Evolutionary conservation across 2,888 invertebrate species (phyloP).

Genomic region (Tinea pellionella): DNA sequence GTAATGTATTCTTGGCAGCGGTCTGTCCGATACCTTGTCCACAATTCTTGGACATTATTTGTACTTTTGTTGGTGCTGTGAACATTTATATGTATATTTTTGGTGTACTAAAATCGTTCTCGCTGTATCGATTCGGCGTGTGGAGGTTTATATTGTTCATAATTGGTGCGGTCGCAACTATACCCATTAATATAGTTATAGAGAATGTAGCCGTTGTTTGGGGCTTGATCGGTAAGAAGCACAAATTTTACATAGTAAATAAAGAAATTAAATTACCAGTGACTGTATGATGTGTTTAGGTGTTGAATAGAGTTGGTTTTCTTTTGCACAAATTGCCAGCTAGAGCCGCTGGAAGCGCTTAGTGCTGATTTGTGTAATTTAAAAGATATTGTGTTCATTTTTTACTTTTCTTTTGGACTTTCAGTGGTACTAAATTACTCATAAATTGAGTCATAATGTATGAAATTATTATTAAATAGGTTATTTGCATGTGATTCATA

Average conservation of each 20-base stretch:
- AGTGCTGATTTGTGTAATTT: neutral
- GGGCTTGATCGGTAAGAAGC: slow-evolving; percentile 94
- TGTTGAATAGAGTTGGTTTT: neutral
- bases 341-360: neutral
- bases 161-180: slow-evolving; percentile 87
- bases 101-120: slow-evolving; percentile 96
- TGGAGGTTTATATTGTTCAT: slow-evolving; percentile 83
- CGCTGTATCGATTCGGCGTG: slow-evolving; percentile 86
- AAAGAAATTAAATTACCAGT: slow-evolving; percentile 84
- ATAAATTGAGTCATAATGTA: neutral
- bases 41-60: slow-evolving; percentile 83
- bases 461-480: too few species aligned
- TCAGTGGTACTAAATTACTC: neutral
- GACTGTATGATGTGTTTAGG: slow-evolving; percentile 60
- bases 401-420: neutral
- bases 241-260: slow-evolving; percentile 97
- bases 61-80: slow-evolving; percentile 92
- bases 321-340: neutral
- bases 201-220: slow-evolving; percentile 96
- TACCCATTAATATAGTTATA: slow-evolving; percentile 93
- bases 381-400: neutral
- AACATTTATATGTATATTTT: slow-evolving; percentile 98
- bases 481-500: too few species aligned
- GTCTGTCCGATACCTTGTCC: slow-evolving; percentile 90
- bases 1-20: slow-evolving; percentile 86